Conservation (phyloP, 2,113 vertebrate genomes). For the Todiramphus chloris region DNA sequence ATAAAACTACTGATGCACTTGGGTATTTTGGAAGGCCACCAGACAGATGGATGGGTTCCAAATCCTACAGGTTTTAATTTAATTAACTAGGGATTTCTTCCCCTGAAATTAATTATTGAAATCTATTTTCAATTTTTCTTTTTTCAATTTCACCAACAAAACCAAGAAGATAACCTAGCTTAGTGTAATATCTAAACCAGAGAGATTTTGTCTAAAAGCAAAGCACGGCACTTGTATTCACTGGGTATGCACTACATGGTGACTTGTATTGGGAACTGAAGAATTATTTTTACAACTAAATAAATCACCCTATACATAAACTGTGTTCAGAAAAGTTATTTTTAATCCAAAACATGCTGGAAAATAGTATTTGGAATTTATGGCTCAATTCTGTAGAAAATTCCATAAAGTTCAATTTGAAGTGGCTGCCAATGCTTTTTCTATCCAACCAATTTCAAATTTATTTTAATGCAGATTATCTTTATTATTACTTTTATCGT, state of each 20-base stretch:
- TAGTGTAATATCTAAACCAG: neutral
- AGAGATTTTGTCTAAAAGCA: neutral
- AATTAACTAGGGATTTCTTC: neutral
- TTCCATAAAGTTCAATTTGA: neutral
- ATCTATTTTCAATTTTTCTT: neutral
- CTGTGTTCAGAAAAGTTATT: neutral
- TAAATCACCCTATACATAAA: neutral
- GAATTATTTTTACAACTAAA: neutral
- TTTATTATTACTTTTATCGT: neutral
- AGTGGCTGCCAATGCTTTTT: neutral
- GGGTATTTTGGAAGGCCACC: neutral
- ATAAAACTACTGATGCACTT: neutral
- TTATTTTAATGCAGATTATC: neutral
- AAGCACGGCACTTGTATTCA: neutral
- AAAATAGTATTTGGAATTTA: neutral
- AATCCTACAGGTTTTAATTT: neutral
- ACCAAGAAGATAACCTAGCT: accelerated
- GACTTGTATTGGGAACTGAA: neutral
- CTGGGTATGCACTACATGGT: neutral
- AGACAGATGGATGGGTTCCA: neutral
- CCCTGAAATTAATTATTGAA: neutral
- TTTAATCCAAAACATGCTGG: neutral
- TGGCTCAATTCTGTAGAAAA: neutral
- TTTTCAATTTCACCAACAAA: neutral
- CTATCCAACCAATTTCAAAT: neutral